Conservation (phyloP, 2,797 vertebrate species). For the Pelobates cultripes region DNA sequence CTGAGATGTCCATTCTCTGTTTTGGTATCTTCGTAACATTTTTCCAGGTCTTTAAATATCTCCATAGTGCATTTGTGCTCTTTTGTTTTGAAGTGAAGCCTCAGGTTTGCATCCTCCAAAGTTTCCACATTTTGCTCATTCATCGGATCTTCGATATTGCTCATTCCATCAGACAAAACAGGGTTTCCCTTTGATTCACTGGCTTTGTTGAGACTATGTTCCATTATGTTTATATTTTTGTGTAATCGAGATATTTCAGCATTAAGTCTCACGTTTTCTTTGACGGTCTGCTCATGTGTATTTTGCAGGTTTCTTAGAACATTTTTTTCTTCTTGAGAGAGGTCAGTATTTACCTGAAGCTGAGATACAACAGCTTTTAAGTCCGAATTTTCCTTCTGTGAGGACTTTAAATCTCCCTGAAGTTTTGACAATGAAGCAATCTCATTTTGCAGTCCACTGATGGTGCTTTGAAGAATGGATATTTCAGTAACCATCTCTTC, state of each 20-base stretch:
- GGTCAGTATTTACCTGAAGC: slow-evolving; percentile 50
- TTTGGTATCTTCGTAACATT: slow-evolving; percentile 52
- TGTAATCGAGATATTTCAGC: slow-evolving; percentile 62
- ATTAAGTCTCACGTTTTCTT: slow-evolving; percentile 66
- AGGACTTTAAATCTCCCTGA: slow-evolving; percentile 55
- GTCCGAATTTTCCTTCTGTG: slow-evolving; percentile 56
- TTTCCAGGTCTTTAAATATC: slow-evolving; percentile 58
- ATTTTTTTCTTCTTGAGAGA: slow-evolving; percentile 62
- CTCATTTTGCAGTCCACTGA: slow-evolving; percentile 70
- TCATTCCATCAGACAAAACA: not conserved
- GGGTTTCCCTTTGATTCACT: slow-evolving; percentile 35
- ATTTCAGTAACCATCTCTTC: slow-evolving; percentile 70
- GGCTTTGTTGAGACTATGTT: slow-evolving; percentile 28
- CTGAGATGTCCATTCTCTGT: slow-evolving; percentile 33
- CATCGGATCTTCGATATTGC: rapidly evolving
- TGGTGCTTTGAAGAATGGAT: slow-evolving; percentile 67
- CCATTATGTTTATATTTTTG: slow-evolving; percentile 51
- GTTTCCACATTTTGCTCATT: slow-evolving; percentile 9
- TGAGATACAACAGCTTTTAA: slow-evolving; percentile 58
- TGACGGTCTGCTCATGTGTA: slow-evolving; percentile 64
- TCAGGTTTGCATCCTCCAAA: slow-evolving; percentile 40
- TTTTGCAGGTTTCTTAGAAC: slow-evolving; percentile 66
- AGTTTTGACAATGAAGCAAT: slow-evolving; percentile 5
- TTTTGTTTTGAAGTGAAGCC: slow-evolving; percentile 41
- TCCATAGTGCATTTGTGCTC: slow-evolving; percentile 59